Percentiles rank a stretch among this genome's conserved stretches.
phyloP scores from a whole-genome alignment of 2,797 vertebrate genomes.

The Lithobates pipiens region DNA sequence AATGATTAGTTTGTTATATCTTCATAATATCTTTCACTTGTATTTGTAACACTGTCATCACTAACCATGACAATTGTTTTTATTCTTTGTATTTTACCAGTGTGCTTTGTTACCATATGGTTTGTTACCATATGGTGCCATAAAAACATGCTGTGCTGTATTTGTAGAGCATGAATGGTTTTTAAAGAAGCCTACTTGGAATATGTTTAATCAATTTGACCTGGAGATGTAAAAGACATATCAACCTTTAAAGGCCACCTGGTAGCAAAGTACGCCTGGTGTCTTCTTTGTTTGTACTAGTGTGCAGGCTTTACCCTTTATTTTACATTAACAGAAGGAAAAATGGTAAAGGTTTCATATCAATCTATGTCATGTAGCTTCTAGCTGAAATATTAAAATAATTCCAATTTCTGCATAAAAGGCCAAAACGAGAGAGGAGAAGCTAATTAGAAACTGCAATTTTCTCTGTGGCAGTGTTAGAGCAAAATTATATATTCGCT shows the following conservation, averaged over 20 bases:
- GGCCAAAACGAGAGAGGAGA: neutral
- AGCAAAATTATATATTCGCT: neutral
- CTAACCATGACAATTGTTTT: neutral
- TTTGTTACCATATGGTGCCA: neutral
- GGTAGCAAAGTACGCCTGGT: neutral
- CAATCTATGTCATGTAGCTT: neutral
- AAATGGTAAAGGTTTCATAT: neutral
- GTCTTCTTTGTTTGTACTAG: neutral
- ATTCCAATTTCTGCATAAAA: neutral
- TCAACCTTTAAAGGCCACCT: slow-evolving; percentile 12
- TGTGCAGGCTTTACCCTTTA: neutral
- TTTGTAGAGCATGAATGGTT: neutral
- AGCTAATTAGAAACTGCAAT: neutral
- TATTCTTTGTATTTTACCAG: neutral
- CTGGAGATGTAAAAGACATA: neutral
- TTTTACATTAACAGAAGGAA: neutral
- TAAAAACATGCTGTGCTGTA: neutral
- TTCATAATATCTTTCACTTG: neutral
- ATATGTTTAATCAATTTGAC: neutral
- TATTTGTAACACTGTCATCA: neutral
- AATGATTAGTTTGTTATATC: too few species aligned
- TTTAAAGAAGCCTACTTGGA: neutral
- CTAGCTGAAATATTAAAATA: neutral
- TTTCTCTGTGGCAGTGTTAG: neutral
- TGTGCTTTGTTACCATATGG: neutral